Evolutionary conservation across 1,140 invertebrate species (phyloP).

Genomic region (Trinorchestia longiramus): DNA sequence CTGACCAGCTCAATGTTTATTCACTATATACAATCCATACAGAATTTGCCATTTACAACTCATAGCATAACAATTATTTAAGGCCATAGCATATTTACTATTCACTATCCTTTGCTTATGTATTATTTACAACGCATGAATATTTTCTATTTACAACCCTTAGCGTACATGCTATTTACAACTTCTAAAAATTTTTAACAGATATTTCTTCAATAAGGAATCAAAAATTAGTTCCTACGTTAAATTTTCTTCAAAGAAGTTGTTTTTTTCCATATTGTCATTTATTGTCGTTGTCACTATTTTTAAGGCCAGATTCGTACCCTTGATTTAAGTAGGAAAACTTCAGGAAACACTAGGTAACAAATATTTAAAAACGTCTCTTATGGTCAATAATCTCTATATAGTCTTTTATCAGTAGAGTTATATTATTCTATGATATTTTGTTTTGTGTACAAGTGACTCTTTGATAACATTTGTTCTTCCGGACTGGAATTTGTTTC

Average conservation of each 20-base stretch:
- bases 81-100: no score
- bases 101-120: no score
- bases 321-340: neutral
- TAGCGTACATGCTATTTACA: no score
- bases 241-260: neutral
- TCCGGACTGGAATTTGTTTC: neutral
- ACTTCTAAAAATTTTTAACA: no score
- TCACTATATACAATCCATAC: no score
- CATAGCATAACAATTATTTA: no score
- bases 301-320: neutral
- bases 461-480: neutral
- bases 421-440: neutral
- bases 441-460: neutral
- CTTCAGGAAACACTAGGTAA: neutral
- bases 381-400: neutral
- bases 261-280: neutral
- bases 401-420: neutral
- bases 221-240: neutral
- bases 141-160: no score
- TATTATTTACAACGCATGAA: no score
- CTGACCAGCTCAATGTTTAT: no score
- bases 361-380: neutral
- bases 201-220: neutral
- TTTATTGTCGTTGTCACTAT: neutral
- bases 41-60: no score